phyloP scores from a whole-genome alignment of 2,797 vertebrate species.

The Takifugu rubripes region DNA sequence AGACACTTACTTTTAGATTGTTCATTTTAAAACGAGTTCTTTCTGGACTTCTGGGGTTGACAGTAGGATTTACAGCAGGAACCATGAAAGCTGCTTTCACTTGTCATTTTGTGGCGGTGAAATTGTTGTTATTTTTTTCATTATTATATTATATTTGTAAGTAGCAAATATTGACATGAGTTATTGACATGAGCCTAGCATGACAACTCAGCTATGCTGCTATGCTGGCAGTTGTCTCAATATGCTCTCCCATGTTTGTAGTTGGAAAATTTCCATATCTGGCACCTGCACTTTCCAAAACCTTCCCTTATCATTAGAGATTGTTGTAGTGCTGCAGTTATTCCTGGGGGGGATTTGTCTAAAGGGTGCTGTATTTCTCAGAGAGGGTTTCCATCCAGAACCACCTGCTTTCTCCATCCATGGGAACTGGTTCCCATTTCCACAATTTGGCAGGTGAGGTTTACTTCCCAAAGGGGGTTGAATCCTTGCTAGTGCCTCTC shows the following conservation, averaged over 20 bases:
- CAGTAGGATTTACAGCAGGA: conserved; percentile 45
- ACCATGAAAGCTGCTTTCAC: conserved; percentile 52
- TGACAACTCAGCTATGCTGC: no score
- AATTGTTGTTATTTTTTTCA: conserved; percentile 53
- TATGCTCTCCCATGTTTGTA: no score
- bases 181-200: neutral
- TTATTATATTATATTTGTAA: no score
- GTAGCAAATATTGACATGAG: conserved; percentile 43
- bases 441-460: conserved; percentile 59
- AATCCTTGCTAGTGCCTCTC: conserved; percentile 20
- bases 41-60: conserved; percentile 55
- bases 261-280: no score
- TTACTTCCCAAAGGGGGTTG: conserved; percentile 30
- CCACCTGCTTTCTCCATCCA: conserved; percentile 41
- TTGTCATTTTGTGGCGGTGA: conserved; percentile 31
- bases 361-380: no score
- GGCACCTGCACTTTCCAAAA: no score
- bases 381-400: conserved; percentile 17
- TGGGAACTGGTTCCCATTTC: conserved; percentile 52
- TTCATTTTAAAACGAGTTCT: conserved; percentile 72
- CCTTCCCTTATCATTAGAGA: no score
- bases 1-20: conserved; percentile 74
- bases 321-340: no score
- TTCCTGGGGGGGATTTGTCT: conserved; percentile 21
- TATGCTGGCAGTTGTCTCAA: no score